Percentiles rank a stretch among this genome's conserved stretches.
Conservation (phyloP, 2,797 vertebrate species). For the Platyrinchus mystaceus region DNA sequence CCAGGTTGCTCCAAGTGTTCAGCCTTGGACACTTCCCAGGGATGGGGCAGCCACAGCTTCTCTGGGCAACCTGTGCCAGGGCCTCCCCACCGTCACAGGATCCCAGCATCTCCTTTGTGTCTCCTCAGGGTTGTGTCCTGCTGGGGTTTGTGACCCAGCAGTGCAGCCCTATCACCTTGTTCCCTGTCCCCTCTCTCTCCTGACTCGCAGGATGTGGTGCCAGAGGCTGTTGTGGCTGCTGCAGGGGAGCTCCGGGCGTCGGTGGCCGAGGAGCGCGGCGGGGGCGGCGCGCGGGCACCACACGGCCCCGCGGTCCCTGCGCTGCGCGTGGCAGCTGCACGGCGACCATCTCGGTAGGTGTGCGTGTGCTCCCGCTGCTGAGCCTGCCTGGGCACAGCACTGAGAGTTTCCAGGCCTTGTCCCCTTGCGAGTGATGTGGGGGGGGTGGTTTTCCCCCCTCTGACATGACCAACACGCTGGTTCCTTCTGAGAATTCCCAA, state of each 20-base stretch:
- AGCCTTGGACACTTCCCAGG: not conserved
- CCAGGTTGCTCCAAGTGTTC: not conserved
- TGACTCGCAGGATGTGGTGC: slow-evolving; percentile 69
- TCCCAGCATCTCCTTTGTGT: not conserved
- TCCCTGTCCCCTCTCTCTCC: not conserved
- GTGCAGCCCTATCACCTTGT: not conserved
- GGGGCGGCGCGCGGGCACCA: not conserved
- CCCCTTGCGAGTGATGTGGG: rapidly evolving
- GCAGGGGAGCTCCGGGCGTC: not conserved
- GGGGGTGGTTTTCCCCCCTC: not conserved
- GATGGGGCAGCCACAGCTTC: not conserved
- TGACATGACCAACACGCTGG: rapidly evolving
- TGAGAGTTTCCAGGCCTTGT: not conserved
- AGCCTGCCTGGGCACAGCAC: not conserved
- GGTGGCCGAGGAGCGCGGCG: not conserved
- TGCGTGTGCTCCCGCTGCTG: not conserved
- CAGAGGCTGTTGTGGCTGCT: slow-evolving; percentile 39
- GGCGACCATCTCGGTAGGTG: slow-evolving; percentile 75
- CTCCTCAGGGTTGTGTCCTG: not conserved
- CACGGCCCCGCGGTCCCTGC: not conserved
- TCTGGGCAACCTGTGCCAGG: not conserved
- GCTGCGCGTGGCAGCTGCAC: slow-evolving; percentile 73
- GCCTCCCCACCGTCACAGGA: not conserved
- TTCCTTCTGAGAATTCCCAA: not conserved
- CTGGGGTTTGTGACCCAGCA: not conserved